A percentile compares a stretch with the other conserved stretches of the same genome.
Evolutionary conservation across 2,113 vertebrate species (phyloP).

Genomic region (Leptobrachium ailaonicum): DNA sequence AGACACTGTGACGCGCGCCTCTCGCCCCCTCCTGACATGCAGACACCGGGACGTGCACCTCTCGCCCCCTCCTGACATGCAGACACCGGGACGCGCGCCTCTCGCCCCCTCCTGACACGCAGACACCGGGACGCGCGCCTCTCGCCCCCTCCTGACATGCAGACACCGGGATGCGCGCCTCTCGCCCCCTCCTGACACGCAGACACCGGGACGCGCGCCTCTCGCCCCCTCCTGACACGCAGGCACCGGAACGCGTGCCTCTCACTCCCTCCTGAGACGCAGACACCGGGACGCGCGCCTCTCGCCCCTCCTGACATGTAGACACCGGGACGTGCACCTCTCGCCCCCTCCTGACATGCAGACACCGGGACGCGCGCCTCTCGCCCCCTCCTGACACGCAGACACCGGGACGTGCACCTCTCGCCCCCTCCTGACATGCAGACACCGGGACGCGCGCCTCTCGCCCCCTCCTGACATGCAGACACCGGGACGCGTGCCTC

Average conservation of each 20-base stretch:
- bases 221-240: neutral
- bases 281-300: neutral
- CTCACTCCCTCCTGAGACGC: neutral
- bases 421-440: neutral
- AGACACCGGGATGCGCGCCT: neutral
- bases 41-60: neutral
- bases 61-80: neutral
- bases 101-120: neutral
- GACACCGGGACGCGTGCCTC: neutral
- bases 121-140: neutral
- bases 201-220: neutral
- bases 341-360: neutral
- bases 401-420: neutral
- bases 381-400: neutral
- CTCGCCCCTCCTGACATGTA: neutral
- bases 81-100: neutral
- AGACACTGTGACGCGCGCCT: neutral
- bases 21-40: neutral
- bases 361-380: neutral
- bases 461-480: neutral
- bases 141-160: neutral
- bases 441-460: accelerated
- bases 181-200: neutral
- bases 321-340: neutral
- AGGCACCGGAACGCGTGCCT: neutral